phyloP scores from a whole-genome alignment of 2,888 invertebrate species.

The Epirrhoe alternata region DNA sequence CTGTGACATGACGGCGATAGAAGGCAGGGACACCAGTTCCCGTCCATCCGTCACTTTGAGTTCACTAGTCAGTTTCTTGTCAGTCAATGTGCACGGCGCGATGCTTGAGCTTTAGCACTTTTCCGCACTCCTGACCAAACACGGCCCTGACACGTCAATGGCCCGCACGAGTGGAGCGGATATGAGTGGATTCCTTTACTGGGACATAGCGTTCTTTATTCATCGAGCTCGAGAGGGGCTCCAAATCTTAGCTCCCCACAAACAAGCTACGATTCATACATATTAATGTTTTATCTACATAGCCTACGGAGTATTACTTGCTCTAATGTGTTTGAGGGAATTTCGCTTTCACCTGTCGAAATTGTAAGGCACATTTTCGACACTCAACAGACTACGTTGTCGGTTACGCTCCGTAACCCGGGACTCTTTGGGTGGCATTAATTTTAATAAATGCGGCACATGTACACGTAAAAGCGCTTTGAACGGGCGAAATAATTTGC shows the following conservation, averaged over 20 bases:
- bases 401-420: conserved; percentile 43
- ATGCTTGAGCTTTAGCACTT: not conserved
- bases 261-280: conserved; percentile 77
- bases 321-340: conserved; percentile 73
- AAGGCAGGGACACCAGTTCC: not conserved
- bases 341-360: conserved; percentile 68
- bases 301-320: conserved; percentile 67
- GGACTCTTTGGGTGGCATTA: conserved; percentile 41
- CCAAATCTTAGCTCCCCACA: conserved; percentile 75
- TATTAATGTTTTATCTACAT: conserved; percentile 81
- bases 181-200: conserved; percentile 8
- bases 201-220: conserved; percentile 64
- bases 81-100: not conserved
- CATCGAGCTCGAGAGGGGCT: conserved; percentile 67
- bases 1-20: not conserved
- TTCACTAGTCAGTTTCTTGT: conserved; percentile 21
- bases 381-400: conserved; percentile 34
- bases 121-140: conserved; percentile 7
- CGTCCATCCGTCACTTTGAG: conserved; percentile 17
- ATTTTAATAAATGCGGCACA: conserved; percentile 41
- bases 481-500: conserved; percentile 35
- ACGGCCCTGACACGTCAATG: conserved; percentile 5
- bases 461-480: conserved; percentile 38
- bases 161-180: conserved; percentile 2
- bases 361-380: conserved; percentile 55